These are phyloP conservation scores for Blera fallax DNA, from an alignment of 2,888 invertebrate genomes.

Conservation along the genomic window DNA sequence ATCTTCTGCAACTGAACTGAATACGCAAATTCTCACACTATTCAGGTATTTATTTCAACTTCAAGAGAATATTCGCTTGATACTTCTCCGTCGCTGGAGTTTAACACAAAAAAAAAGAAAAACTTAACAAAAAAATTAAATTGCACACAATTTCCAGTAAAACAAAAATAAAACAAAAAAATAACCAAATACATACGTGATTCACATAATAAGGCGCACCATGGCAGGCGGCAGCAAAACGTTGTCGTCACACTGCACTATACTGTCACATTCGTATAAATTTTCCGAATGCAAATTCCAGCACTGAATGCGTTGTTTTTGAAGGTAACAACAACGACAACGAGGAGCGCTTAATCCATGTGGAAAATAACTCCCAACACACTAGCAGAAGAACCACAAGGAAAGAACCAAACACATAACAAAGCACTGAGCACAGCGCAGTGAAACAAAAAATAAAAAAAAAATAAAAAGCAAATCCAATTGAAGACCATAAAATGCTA, in stretches of 20 bases:
- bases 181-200: slow-evolving; percentile 63
- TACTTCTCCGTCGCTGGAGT: slow-evolving; percentile 14
- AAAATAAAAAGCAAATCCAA: slow-evolving; percentile 29
- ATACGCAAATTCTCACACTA: slow-evolving; percentile 14
- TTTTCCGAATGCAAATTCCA: slow-evolving; percentile 64
- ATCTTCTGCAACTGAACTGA: slow-evolving; percentile 27
- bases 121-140: slow-evolving; percentile 44
- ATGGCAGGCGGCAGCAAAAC: slow-evolving; percentile 16
- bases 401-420: slow-evolving; percentile 29
- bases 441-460: neutral
- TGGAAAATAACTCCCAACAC: slow-evolving; percentile 45
- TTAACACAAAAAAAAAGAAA: too few relatives aligned
- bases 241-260: slow-evolving; percentile 33
- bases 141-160: slow-evolving; percentile 62
- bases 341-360: slow-evolving; percentile 65
- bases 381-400: slow-evolving; percentile 9
- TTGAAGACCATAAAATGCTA: slow-evolving; percentile 71
- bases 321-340: slow-evolving; percentile 31
- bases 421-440: neutral
- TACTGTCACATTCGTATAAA: slow-evolving; percentile 59
- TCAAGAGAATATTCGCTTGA: slow-evolving; percentile 41
- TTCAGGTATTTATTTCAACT: slow-evolving; percentile 9
- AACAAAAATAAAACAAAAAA: slow-evolving; percentile 17
- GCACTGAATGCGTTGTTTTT: slow-evolving; percentile 43
- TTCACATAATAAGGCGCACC: slow-evolving; percentile 47